A percentile compares a stretch with the other conserved stretches of the same genome.
phyloP scores from a whole-genome alignment of 2,113 vertebrate species.

The Pachyramphus minor region DNA sequence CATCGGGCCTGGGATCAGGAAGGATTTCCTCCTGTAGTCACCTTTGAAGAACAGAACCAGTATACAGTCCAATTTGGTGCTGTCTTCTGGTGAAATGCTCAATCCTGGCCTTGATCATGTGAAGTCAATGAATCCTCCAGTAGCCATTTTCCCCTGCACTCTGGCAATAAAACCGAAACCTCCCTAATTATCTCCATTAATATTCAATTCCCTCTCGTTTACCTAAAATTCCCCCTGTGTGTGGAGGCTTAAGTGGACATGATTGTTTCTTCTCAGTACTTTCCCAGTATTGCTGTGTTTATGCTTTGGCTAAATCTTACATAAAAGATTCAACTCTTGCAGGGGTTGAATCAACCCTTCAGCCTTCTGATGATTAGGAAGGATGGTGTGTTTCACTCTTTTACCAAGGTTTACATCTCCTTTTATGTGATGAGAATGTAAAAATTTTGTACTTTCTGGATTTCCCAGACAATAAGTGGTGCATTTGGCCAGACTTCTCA shows the following conservation, averaged over 20 bases:
- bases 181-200: background rate
- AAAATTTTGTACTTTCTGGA: background rate
- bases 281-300: background rate
- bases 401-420: background rate
- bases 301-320: background rate
- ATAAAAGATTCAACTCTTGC: background rate
- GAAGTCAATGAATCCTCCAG: background rate
- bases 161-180: background rate
- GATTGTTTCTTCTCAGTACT: background rate
- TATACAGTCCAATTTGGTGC: background rate
- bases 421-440: background rate
- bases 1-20: fast-evolving
- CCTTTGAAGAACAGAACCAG: background rate
- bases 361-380: background rate
- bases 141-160: background rate
- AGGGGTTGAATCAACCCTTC: background rate
- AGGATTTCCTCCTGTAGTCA: background rate
- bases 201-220: background rate
- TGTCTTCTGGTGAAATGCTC: background rate
- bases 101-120: fast-evolving
- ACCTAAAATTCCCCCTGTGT: background rate
- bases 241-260: background rate
- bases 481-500: background rate
- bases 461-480: background rate
- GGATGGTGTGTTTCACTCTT: background rate